A percentile compares a stretch with the other conserved stretches of the same genome.
phyloP scores from a whole-genome alignment of 1,140 invertebrate species.

The Tetragonula clypearis region DNA sequence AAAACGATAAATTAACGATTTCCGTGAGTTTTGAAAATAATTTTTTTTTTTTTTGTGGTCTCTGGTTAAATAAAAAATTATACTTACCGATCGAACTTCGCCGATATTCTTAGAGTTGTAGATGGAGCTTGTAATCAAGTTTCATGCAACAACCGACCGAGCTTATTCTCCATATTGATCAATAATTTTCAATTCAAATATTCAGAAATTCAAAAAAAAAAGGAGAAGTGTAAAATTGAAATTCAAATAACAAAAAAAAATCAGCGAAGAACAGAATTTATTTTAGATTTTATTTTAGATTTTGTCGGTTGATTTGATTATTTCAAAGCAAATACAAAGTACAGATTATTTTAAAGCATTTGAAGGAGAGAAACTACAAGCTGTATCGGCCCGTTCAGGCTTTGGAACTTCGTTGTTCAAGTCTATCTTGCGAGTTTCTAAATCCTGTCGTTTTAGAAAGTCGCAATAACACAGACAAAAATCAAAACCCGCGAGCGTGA shows the following conservation, averaged over 20 bases:
- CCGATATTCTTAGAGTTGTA: not conserved
- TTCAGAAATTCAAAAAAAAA: not conserved
- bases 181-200: not conserved
- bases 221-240: not conserved
- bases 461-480: slow-evolving; percentile 62
- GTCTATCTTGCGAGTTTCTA: slow-evolving; percentile 70
- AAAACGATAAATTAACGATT: not conserved
- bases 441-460: slow-evolving; percentile 67
- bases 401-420: slow-evolving; percentile 27
- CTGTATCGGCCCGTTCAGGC: slow-evolving; percentile 15
- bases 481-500: slow-evolving; percentile 42
- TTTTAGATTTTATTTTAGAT: slow-evolving; percentile 25
- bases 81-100: not conserved
- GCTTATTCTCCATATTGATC: not conserved
- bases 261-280: not conserved
- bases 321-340: not conserved
- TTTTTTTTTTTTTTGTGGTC: not conserved
- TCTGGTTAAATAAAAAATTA: not conserved
- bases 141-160: not conserved
- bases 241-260: not conserved
- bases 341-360: slow-evolving; percentile 19
- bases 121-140: slow-evolving; percentile 27
- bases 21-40: not conserved
- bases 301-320: slow-evolving; percentile 25
- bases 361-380: not conserved